Base-by-base conservation (phyloP, 2,113 vertebrate genomes). In the Caranx ignobilis region DNA sequence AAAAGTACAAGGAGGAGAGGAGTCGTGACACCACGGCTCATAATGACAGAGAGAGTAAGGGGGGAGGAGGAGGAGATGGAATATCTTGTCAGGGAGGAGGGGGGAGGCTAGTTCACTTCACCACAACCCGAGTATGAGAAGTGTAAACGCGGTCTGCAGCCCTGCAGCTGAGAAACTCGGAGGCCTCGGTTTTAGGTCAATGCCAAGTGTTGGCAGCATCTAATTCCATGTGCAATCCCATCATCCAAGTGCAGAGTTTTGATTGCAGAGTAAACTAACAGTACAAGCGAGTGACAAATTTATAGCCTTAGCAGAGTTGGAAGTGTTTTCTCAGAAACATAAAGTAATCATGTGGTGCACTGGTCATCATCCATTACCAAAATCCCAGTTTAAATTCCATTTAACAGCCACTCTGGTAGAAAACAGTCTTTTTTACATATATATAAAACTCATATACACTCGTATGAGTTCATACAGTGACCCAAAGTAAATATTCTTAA, bases 261-360 rank as follows among this genome's bases (percentile, higher is more conserved):
- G 79, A 90, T 79, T 90, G 86, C 39, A 83, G 84, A 80, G 86
- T 87, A 87, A 88, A 91, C 79, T 50, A 77, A 89, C 86, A 83
- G 82, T 65, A 66, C 54, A 31, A 69, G 73, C n/a, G 3, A 80
- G 63, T 74, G 82, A 85, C 75, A 89, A 81, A 77, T 91, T 87
- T 81, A 79, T 62, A 71, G 75, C 80, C 79, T 79, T 45, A 26
- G 75, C 32, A 16, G 45, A 39, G 65, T 54, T 18, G 71, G 47
- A 69, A 60, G 41, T 5, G 26, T 39, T 85, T 87, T 87, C 82
- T 87, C 63, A 71, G 82, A 84, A 80, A 68, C 64, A 54, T 73
- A 21, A 81, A 84, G 75, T 75, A 86, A 83, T 77, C 68, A 59
- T 74, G 87, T 72, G 84, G 82, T 63, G 6, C 45, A 66, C 63